Base-by-base conservation (phyloP, 2,888 invertebrate genomes). In the Cetonia aurata region DNA sequence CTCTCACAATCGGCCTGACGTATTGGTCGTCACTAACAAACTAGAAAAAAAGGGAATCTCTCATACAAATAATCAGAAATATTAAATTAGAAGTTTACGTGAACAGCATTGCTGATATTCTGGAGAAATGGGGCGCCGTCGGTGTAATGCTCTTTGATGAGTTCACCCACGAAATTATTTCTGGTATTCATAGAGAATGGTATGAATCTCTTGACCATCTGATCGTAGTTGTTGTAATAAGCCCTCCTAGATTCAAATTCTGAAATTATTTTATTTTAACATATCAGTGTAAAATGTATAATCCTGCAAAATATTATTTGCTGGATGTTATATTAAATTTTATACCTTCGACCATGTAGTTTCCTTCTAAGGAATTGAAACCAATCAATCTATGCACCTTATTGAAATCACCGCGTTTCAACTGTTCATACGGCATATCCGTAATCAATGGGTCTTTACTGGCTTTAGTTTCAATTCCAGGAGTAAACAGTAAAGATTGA, bases 21-120 rank as follows among this genome's bases (percentile, higher is more conserved):
- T 72, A 73, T 53, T 66, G 57, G 48, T 74, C 70, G 37, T 73
- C 73, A 37, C 71, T 74, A 3, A 19, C 70, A 33, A 59, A 70
- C 70, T 70, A 50, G 15, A 25, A 52, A 33, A 15, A 6, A 31
- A 9, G 17, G 13, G 46, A 13, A 19, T 3, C 13, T 13, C 3
- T 52, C 8, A 46, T 3, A 1, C 9, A 59, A 17, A 8, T 6
- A 52, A 33, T 52, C 9, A 37, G 3, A 1, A 48, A 9, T n/a
- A 55, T 17, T 13, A 17, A 9, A 13, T 17, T 13, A 0, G 19
- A 4, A 15, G 66, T 57, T 70, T 44, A 71, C 71, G 17, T 71
- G 71, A 12, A 71, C 53, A 33, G 25, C 37, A 33, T 71, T 71
- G 15, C 25, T 67, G 13, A 71, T 50, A 19, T 71, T 67, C 3